Evolutionary conservation across 2,888 invertebrate genomes (phyloP).

Genomic region (Nephrotoma appendiculata): DNA sequence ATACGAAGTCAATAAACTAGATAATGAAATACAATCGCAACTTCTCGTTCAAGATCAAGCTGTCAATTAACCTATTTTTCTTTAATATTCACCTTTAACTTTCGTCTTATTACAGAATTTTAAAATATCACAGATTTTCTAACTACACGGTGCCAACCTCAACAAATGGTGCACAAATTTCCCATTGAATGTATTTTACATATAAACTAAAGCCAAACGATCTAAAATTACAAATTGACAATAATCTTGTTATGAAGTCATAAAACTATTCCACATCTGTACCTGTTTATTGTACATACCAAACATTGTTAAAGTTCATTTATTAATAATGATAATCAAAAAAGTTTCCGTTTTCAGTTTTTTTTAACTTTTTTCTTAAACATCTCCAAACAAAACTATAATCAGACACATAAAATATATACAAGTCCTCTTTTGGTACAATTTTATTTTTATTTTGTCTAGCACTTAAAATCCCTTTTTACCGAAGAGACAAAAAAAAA

Average conservation of each 20-base stretch:
- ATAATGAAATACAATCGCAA: too few relatives aligned
- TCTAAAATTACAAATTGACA: background rate
- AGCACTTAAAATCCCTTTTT: background rate
- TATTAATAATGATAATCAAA: background rate
- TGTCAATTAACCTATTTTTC: too few relatives aligned
- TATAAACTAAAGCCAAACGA: background rate
- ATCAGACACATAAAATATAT: background rate
- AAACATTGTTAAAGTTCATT: background rate
- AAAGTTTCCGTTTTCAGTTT: background rate
- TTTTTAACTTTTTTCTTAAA: background rate
- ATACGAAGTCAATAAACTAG: too few relatives aligned
- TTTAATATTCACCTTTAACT: too few relatives aligned
- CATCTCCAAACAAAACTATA: background rate
- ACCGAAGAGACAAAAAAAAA: background rate
- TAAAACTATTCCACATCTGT: background rate
- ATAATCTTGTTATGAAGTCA: background rate
- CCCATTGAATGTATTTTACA: background rate
- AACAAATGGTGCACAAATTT: background rate
- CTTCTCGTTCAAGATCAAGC: too few relatives aligned
- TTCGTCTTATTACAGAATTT: too few relatives aligned
- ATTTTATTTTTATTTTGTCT: background rate
- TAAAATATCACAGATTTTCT: too few relatives aligned
- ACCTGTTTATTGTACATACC: background rate
- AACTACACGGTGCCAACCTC: too few relatives aligned
- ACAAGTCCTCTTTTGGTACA: background rate